Conservation (phyloP, 2,113 vertebrate species). For the Notiomystis cincta region DNA sequence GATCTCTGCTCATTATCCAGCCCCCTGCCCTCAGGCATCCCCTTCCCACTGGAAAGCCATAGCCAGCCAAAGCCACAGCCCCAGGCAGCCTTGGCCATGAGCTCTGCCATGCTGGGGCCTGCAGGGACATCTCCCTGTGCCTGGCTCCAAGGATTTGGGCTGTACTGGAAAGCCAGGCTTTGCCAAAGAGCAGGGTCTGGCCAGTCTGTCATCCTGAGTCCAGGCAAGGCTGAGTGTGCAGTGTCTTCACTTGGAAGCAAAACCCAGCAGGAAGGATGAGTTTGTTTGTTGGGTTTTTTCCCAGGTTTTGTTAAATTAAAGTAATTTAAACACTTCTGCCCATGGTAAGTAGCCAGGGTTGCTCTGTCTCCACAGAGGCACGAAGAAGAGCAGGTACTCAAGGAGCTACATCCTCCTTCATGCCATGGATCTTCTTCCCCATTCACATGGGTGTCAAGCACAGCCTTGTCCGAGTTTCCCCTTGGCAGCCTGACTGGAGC, state of each 20-base stretch:
- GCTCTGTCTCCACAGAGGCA: neutral
- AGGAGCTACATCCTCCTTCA: neutral
- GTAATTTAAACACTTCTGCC: neutral
- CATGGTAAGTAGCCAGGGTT: neutral
- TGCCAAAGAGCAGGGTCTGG: neutral
- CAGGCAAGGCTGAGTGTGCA: neutral
- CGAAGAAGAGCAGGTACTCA: neutral
- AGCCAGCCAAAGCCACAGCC: neutral
- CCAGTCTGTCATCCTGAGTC: neutral
- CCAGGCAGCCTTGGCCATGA: neutral
- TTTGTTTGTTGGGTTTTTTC: rapidly evolving
- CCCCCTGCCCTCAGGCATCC: neutral
- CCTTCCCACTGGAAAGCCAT: neutral
- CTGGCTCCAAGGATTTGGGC: neutral
- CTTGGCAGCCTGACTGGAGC: neutral
- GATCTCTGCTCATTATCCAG: rapidly evolving
- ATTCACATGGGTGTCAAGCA: neutral
- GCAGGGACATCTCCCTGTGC: neutral
- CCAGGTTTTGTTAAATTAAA: neutral
- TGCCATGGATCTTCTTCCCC: neutral
- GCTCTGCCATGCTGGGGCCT: neutral
- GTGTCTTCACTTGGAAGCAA: neutral
- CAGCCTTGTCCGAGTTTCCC: neutral
- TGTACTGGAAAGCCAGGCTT: neutral
- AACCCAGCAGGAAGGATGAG: neutral